These are phyloP conservation scores for Parauchenoglanis ngamensis DNA, from an alignment of 2,797 vertebrate genomes.

Conservation along the genomic window DNA sequence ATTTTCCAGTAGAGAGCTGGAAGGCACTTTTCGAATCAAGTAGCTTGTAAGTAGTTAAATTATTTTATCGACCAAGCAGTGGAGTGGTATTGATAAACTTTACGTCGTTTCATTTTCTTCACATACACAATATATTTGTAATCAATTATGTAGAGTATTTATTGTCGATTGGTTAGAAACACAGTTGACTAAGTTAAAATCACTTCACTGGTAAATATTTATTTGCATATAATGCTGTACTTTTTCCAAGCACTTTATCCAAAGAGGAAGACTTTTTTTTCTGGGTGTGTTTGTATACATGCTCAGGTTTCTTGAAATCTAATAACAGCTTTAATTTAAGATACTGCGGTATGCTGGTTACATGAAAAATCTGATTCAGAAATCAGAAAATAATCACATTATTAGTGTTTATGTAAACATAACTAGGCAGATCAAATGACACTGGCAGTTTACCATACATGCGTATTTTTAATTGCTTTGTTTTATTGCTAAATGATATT, in stretches of 20 bases:
- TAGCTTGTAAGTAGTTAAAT: conserved; percentile 17
- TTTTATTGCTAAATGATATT: conserved; percentile 1
- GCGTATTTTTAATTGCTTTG: neutral
- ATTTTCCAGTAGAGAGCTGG: conserved; percentile 22
- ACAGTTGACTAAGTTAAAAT: conserved; percentile 3
- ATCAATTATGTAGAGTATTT: conserved; percentile 13
- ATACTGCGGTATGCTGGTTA: neutral
- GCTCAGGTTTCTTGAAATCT: conserved; percentile 10
- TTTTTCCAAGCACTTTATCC: conserved; percentile 1
- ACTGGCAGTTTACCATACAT: neutral
- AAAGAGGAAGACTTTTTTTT: neutral
- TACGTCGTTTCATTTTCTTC: conserved; percentile 28
- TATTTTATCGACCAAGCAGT: conserved; percentile 26
- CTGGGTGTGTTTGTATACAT: conserved; percentile 8
- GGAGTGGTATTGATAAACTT: conserved; percentile 29
- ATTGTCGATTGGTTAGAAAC: conserved; percentile 34
- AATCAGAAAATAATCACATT: conserved; percentile 2
- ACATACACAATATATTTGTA: conserved; percentile 13
- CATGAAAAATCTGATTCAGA: neutral
- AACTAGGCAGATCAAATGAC: neutral
- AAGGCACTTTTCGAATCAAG: conserved; percentile 29
- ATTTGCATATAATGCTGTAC: conserved; percentile 18
- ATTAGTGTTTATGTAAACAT: conserved; percentile 2
- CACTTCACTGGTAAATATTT: conserved; percentile 5
- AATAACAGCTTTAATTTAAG: conserved; percentile 4